Evolutionary conservation across 2,113 vertebrate species (phyloP).

Genomic region (Boulengeromyrus knoepffleri): DNA sequence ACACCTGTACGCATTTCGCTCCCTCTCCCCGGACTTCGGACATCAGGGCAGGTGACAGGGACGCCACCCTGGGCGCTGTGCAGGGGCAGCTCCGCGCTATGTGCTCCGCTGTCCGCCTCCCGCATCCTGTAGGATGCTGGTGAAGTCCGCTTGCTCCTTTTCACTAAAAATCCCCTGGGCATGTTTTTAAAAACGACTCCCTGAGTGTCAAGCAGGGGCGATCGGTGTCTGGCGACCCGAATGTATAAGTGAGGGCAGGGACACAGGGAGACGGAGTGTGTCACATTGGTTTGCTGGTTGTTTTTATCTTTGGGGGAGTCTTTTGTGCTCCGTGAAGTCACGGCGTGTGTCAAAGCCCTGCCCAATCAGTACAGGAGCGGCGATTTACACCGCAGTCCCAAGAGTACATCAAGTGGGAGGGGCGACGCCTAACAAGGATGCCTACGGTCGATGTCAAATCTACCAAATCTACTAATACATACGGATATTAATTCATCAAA

Average conservation of each 20-base stretch:
- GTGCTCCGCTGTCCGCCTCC: conserved; percentile 34
- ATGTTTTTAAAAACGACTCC: conserved; percentile 51
- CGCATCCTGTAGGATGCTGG: conserved; percentile 66
- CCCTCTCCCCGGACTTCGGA: conserved; percentile 28
- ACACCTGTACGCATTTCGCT: conserved; percentile 46
- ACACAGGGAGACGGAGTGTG: conserved; percentile 13
- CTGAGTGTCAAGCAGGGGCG: conserved; percentile 32
- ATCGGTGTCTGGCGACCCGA: conserved; percentile 16
- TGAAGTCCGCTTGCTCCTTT: conserved; percentile 70
- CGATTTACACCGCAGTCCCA: conserved; percentile 7
- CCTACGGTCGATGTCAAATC: conserved; percentile 23
- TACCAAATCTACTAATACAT: conserved; percentile 23
- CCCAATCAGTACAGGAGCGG: conserved; percentile 36
- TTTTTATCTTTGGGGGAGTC: conserved; percentile 41
- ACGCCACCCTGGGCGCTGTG: conserved; percentile 5
- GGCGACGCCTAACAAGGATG: conserved; percentile 18
- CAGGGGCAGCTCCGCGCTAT: conserved; percentile 13
- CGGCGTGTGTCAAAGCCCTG: conserved; percentile 26
- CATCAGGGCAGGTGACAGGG: conserved; percentile 12
- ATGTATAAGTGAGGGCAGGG: conserved; percentile 10
- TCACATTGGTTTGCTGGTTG: conserved; percentile 23
- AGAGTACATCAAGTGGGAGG: conserved; percentile 22
- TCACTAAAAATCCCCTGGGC: conserved; percentile 90
- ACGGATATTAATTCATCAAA: not conserved
- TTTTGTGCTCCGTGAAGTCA: conserved; percentile 34